These are phyloP conservation scores for Ferdinandea cuprea DNA, from an alignment of 2,888 invertebrate genomes.

Conservation along the genomic window DNA sequence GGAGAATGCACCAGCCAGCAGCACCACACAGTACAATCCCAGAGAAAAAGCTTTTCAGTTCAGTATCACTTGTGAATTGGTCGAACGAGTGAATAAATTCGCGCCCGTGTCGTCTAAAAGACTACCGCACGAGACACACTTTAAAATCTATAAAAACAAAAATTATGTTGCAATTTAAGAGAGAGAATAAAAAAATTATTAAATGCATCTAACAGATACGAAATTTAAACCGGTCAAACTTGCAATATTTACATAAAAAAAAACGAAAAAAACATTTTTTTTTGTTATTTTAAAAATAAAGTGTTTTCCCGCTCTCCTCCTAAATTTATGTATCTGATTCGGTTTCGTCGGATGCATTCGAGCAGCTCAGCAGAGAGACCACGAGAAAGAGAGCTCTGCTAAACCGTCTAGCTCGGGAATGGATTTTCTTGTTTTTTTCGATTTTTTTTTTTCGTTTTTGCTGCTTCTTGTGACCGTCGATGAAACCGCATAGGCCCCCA, in stretches of 20 bases:
- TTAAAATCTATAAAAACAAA: conserved; percentile 4
- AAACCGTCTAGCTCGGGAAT: conserved; percentile 39
- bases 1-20: conserved; percentile 67
- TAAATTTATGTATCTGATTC: conserved; percentile 21
- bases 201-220: conserved; percentile 53
- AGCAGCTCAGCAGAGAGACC: conserved; percentile 24
- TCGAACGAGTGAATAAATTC: conserved; percentile 65
- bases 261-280: conserved; percentile 38
- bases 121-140: conserved; percentile 33
- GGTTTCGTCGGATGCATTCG: conserved; percentile 52
- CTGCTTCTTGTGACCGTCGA: conserved; percentile 54
- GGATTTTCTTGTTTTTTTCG: conserved; percentile 34
- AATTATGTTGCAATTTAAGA: conserved; percentile 19
- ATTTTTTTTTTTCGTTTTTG: conserved; percentile 14
- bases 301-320: conserved; percentile 57
- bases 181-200: conserved; percentile 17
- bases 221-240: conserved; percentile 68
- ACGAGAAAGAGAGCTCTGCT: conserved; percentile 44
- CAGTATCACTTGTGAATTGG: conserved; percentile 72
- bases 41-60: conserved; percentile 71
- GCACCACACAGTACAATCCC: conserved; percentile 55
- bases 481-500: conserved; percentile 50
- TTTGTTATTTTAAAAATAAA: too few relatives aligned
- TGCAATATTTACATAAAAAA: conserved; percentile 66
- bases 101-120: conserved; percentile 42